Evolutionary conservation across 2,113 vertebrate genomes (phyloP).

Genomic region (Dendrocopos noguchii): DNA sequence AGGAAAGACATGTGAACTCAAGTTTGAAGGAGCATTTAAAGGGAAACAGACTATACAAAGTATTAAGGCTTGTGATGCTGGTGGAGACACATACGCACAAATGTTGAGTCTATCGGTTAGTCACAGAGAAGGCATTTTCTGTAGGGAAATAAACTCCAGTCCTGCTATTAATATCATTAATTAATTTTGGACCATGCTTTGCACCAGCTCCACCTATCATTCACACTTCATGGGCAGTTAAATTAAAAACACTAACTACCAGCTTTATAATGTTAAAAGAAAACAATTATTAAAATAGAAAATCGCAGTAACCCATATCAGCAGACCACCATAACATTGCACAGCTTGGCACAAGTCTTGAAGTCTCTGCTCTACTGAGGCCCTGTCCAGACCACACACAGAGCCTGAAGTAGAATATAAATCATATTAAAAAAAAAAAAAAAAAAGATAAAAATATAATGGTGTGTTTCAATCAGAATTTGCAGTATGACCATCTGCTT

Average conservation of each 20-base stretch:
- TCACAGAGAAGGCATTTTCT: conserved; percentile 10
- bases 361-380: conserved; percentile 67
- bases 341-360: conserved; percentile 74
- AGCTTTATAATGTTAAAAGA: conserved; percentile 65
- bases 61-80: conserved; percentile 33
- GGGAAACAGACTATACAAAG: conserved; percentile 51
- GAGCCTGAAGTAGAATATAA: conserved; percentile 65
- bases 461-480: conserved; percentile 59
- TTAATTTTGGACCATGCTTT: conserved; percentile 27
- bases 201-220: conserved; percentile 52
- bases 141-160: not conserved
- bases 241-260: conserved; percentile 61
- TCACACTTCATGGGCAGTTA: conserved; percentile 53
- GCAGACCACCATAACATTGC: conserved; percentile 73
- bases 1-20: conserved; percentile 62
- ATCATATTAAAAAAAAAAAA: not conserved
- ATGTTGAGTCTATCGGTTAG: conserved; percentile 21
- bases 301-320: conserved; percentile 71
- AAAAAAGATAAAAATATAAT: conserved; percentile 54
- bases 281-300: conserved; percentile 77
- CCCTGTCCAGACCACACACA: conserved; percentile 80
- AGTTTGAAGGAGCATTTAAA: conserved; percentile 60
- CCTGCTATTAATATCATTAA: conserved; percentile 43
- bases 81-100: conserved; percentile 12
- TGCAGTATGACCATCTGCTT: conserved; percentile 9